Evolutionary conservation across 2,113 vertebrate species (phyloP), one percentile per base, ranked within the genome.

Genomic region (Scomber scombrus): DNA sequence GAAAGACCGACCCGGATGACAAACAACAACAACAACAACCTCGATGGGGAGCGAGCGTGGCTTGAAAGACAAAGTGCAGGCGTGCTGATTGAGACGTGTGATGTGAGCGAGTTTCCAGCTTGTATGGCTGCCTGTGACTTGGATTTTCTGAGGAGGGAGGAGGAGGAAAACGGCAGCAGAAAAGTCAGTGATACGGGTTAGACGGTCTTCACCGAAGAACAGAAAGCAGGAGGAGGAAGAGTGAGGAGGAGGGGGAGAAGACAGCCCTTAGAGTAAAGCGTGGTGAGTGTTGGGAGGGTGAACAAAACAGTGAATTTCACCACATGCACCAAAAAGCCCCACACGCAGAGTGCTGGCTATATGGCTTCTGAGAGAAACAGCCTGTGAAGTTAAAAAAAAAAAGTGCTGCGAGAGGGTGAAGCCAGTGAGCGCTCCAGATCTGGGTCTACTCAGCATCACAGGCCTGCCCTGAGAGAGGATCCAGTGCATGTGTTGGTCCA

Each of bases 181-280:
- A 49, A 64, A 68, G 84, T 88, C 82, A 82, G 82, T 56, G 58
- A 79, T 61, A 69, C 40, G 55, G 56, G 52, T 69, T 54, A 81
- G 76, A 75, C 78, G 75, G 61, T 72, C 8, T 80, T 69, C 65
- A 71, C 69, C 62, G 49, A 34, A 62, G 43, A 46, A 47, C 62
- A 57, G 34, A 87, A 40, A 19, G 13, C 23, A 43, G 29, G 57
- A 52, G 19, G 60, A 11, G 18, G 29, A 72, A 63, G 73, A 71
- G 26, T 52, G 64, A 82, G 73, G 78, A 67, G 75, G 57, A 49
- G 68, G 58, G 74, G 62, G 64, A 76, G 78, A 86, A 74, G 85
- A 91, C 90, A 95, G 93, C 93, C 95, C 94, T 94, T 95, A 91
- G 82, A 90, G 91, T 91, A 87, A 93, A 93, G 91, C 86, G 54